Evolutionary conservation across 2,113 vertebrate genomes (phyloP), one percentile per base, ranked within the genome.

Genomic region (Trichomycterus rosablanca): DNA sequence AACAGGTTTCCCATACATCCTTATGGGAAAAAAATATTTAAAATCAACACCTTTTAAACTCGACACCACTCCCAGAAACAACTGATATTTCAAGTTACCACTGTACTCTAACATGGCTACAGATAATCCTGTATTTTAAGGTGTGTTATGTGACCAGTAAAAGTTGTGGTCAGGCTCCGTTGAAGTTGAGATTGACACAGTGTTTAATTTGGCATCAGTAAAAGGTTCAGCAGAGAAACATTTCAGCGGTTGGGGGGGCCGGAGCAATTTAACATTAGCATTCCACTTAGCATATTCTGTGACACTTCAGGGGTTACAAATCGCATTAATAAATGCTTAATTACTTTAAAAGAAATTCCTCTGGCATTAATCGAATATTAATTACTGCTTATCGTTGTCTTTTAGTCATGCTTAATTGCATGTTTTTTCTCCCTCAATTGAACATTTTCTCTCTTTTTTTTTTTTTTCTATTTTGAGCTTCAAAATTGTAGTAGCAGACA

Each of bases 331-430:
- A 86, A 83, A 84, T 39, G 76, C 81, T 80, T 85, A 84, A 87
- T 88, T 83, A 80, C 76, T 84, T 80, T 82, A 79, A 88, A 75
- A 86, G 79, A 82, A 80, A 84, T 80, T 86, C 80, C 82, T 83
- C 76, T 65, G 83, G 80, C 82, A 81, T 86, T 84, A 85, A 85
- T 86, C 46, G 78, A 84, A 86, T 87, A 87, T 89, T 86, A 85
- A 85, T 86, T 78, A 80, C 74, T 78, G 80, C 83, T 81, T 82
- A 86, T 84, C 74, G 74, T 80, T 83, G 81, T 85, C 81, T 86
- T 83, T 86, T 84, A 84, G 80, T 82, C 80, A 78, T 74, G 78
- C 80, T 82, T 84, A 86, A 87, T 84, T 82, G 78, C 81, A 63
- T 74, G 76, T 72, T 73, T 80, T 79, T 74, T 51, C 49, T 46